Percentiles rank a stretch among this genome's conserved stretches.
Evolutionary conservation across 2,797 vertebrate species (phyloP).

Genomic region (Ctenosaura bakeri): DNA sequence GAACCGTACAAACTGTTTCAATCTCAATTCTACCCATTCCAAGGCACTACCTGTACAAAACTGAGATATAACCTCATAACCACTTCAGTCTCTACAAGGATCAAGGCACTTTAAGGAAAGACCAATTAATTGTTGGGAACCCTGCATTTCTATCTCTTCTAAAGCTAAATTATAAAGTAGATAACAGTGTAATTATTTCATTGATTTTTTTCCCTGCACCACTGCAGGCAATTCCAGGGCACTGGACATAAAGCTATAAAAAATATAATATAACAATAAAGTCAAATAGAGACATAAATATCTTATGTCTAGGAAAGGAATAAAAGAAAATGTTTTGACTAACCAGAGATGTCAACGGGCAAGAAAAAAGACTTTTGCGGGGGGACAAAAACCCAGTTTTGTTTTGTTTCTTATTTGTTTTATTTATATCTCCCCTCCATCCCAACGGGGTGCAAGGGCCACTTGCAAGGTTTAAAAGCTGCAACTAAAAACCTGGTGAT

Average conservation of each 20-base stretch:
- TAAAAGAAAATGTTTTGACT: neutral
- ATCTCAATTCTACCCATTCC: neutral
- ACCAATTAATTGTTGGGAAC: neutral
- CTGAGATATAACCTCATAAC: neutral
- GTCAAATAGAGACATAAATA: neutral
- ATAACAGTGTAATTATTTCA: neutral
- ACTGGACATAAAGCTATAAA: neutral
- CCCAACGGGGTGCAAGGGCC: too few species aligned
- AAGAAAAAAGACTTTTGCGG: neutral
- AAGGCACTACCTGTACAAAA: neutral
- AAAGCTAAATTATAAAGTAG: neutral
- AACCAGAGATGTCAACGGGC: neutral
- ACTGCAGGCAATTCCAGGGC: neutral
- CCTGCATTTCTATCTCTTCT: neutral
- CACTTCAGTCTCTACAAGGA: neutral
- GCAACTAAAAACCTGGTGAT: too few species aligned
- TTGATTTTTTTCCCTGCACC: neutral
- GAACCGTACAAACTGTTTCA: neutral
- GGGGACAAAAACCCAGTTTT: neutral
- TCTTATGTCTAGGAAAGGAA: neutral
- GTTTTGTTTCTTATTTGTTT: neutral
- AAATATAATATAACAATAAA: neutral
- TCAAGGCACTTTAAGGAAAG: neutral
- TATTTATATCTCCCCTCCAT: too few species aligned
- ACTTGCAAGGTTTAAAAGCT: too few species aligned